These are phyloP conservation scores for Chrysochloris asiatica DNA, from an alignment of 2,113 vertebrate genomes.

Conservation along the genomic window DNA sequence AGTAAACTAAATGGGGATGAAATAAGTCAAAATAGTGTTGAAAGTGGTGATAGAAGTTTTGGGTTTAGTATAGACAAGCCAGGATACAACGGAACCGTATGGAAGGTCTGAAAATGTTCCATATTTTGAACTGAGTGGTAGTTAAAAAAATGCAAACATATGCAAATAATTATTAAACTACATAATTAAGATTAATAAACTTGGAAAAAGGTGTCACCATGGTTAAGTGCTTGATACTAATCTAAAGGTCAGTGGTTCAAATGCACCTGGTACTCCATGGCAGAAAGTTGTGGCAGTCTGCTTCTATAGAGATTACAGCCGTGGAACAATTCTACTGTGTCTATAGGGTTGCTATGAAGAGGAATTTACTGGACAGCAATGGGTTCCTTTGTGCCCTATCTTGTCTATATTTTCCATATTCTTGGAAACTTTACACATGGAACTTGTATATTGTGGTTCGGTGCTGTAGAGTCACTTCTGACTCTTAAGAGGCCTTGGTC, in stretches of 20 bases:
- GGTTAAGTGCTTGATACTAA: not conserved
- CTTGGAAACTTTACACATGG: not conserved
- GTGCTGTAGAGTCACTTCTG: not conserved
- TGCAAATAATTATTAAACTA: not conserved
- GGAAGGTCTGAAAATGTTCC: not conserved
- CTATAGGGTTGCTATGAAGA: not conserved
- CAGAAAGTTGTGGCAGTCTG: not conserved
- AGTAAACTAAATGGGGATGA: not conserved
- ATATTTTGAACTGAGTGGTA: not conserved
- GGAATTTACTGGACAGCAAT: not conserved
- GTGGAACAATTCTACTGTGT: not conserved
- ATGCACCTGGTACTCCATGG: not conserved
- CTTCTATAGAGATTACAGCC: not conserved
- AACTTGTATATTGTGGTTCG: not conserved
- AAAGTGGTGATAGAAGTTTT: not conserved
- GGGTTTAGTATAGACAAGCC: not conserved
- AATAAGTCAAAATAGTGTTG: not conserved
- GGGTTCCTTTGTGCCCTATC: no score
- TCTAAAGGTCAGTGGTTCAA: not conserved
- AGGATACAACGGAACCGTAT: not conserved
- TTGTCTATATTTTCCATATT: no score
- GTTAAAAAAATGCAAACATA: not conserved
- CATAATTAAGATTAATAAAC: not conserved
- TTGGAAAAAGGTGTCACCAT: not conserved
- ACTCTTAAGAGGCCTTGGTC: not conserved